Percentiles rank a stretch among this genome's conserved stretches.
phyloP scores from a whole-genome alignment of 2,888 invertebrate genomes.

The Philonicus albiceps region DNA sequence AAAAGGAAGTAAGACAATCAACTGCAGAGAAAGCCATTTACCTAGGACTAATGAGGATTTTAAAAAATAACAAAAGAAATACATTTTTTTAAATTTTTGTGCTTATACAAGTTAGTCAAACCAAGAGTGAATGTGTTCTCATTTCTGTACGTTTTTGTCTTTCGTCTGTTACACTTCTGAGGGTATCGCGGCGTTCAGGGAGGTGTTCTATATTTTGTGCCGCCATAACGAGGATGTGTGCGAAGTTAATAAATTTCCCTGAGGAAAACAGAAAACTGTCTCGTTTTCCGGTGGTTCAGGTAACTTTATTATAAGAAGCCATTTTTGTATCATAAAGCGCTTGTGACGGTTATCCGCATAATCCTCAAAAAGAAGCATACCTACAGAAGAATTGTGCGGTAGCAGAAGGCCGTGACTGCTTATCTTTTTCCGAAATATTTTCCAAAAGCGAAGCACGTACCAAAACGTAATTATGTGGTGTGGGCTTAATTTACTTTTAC shows the following conservation, averaged over 20 bases:
- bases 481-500: constrained; percentile 25
- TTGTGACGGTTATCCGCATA: constrained; percentile 15
- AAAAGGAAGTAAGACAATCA: neutral
- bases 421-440: neutral
- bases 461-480: constrained; percentile 15
- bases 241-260: neutral
- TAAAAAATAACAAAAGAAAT: neutral
- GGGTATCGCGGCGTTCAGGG: neutral
- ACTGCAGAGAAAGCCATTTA: neutral
- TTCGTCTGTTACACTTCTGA: neutral
- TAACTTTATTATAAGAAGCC: neutral
- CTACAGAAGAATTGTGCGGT: neutral
- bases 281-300: neutral
- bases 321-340: constrained; percentile 14
- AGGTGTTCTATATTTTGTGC: neutral
- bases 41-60: neutral
- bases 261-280: neutral
- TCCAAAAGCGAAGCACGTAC: constrained; percentile 17
- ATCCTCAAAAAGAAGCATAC: neutral
- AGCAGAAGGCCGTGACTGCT: neutral
- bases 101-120: neutral
- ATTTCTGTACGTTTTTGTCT: neutral
- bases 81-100: neutral
- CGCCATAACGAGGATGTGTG: neutral
- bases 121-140: neutral